phyloP scores from a whole-genome alignment of 1,140 invertebrate species.

The Drosophila pseudoobscura region DNA sequence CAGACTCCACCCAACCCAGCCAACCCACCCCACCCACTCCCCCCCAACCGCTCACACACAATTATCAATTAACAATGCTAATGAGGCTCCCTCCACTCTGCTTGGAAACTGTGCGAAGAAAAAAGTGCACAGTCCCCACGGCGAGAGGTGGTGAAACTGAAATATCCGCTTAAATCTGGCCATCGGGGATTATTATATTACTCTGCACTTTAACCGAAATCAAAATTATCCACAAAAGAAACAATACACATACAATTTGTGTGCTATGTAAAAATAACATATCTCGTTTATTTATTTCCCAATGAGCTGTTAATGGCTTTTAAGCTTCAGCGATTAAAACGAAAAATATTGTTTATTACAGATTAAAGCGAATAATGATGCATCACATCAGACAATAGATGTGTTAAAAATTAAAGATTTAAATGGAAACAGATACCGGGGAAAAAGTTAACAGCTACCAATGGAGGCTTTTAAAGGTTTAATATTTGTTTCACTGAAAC shows the following conservation, averaged over 20 bases:
- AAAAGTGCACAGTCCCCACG: background rate
- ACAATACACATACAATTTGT: slow-evolving; percentile 1
- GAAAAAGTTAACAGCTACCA: background rate
- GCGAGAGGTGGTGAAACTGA: slow-evolving; percentile 26
- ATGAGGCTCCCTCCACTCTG: slow-evolving; percentile 26
- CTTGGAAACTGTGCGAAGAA: slow-evolving; percentile 13
- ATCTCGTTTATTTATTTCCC: slow-evolving; percentile 23
- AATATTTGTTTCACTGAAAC: slow-evolving; percentile 1
- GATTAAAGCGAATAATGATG: background rate
- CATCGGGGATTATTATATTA: slow-evolving; percentile 28
- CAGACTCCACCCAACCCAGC: background rate
- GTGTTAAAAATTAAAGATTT: background rate
- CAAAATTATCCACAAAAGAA: slow-evolving; percentile 34
- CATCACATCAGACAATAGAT: background rate
- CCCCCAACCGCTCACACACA: background rate
- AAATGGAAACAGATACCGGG: too few relatives aligned
- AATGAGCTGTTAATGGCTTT: slow-evolving; percentile 18
- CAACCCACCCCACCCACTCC: background rate
- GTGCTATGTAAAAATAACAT: background rate
- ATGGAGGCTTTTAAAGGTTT: background rate
- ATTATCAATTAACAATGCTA: slow-evolving; percentile 69
- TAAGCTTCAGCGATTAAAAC: slow-evolving; percentile 13
- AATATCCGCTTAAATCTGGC: slow-evolving; percentile 39
- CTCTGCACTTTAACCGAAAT: slow-evolving; percentile 23
- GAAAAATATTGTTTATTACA: slow-evolving; percentile 15